Conservation (phyloP, 35 echinoderm and acorn worm genomes). For the Diadema setosum region DNA sequence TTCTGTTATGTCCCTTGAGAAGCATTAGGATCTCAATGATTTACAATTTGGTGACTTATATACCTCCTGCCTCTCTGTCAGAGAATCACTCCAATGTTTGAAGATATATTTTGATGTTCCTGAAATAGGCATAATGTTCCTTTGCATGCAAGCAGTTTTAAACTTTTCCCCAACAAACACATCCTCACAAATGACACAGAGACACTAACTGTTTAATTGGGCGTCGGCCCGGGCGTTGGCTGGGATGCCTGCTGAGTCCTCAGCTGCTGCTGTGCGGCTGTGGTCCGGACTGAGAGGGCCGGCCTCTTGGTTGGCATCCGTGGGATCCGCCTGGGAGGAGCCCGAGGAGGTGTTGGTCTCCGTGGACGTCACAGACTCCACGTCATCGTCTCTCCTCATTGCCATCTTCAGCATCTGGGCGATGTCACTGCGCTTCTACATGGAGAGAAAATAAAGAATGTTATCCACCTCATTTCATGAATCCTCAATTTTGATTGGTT, state of each 20-base stretch:
- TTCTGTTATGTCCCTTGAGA: too few relatives aligned
- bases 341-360: neutral
- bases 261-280: neutral
- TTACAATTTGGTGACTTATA: too few relatives aligned
- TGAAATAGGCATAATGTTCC: too few relatives aligned
- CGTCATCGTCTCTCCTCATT: neutral
- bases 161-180: neutral
- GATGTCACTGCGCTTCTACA: neutral
- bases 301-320: neutral
- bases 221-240: neutral
- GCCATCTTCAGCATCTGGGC: neutral
- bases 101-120: too few relatives aligned
- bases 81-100: too few relatives aligned
- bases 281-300: too few relatives aligned
- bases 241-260: neutral
- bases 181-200: neutral
- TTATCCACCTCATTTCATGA: too few relatives aligned
- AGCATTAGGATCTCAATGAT: too few relatives aligned
- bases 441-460: too few relatives aligned
- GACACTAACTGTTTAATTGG: neutral
- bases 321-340: neutral
- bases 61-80: too few relatives aligned
- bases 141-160: neutral
- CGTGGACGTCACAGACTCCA: neutral
- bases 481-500: too few relatives aligned